Conservation (phyloP, 2,888 invertebrate species). For the Epinotia nisella region DNA sequence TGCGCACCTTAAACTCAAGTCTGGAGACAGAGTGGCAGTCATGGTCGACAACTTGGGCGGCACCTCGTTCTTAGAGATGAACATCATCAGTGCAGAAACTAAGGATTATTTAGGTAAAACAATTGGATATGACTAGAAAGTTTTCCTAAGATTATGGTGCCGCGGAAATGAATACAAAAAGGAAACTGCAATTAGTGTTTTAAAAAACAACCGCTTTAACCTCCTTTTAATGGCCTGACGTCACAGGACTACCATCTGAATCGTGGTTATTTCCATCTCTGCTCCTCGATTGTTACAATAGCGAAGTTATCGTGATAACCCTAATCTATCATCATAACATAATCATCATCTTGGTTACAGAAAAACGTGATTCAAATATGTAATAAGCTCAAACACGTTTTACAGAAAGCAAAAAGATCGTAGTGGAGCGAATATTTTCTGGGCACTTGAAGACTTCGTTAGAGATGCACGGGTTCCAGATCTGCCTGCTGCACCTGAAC, state of each 20-base stretch:
- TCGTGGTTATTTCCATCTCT: not conserved
- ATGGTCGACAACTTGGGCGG: constrained; percentile 92
- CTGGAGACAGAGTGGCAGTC: constrained; percentile 82
- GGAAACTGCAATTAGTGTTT: not conserved
- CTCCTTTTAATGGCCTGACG: too few relatives aligned
- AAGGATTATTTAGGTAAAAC: constrained; percentile 86
- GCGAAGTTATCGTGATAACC: not conserved
- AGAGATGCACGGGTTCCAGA: constrained; percentile 91
- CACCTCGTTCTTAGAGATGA: constrained; percentile 90
- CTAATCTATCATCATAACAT: not conserved
- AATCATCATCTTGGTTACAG: too few relatives aligned
- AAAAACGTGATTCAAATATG: too few relatives aligned
- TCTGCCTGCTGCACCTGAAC: constrained; percentile 87
- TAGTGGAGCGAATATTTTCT: constrained; percentile 82
- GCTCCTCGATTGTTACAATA: not conserved
- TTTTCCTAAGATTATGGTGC: too few relatives aligned
- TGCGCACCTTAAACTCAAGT: constrained; percentile 64
- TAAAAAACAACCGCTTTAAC: not conserved
- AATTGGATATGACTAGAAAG: not conserved
- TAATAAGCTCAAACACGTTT: not conserved
- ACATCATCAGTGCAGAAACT: constrained; percentile 88
- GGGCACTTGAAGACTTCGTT: constrained; percentile 89
- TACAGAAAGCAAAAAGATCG: constrained; percentile 74
- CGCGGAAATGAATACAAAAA: not conserved
- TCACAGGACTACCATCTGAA: too few relatives aligned